A percentile compares a stretch with the other conserved stretches of the same genome.
Evolutionary conservation across 2,113 vertebrate genomes (phyloP).

Genomic region (Nothoprocta perdicaria): DNA sequence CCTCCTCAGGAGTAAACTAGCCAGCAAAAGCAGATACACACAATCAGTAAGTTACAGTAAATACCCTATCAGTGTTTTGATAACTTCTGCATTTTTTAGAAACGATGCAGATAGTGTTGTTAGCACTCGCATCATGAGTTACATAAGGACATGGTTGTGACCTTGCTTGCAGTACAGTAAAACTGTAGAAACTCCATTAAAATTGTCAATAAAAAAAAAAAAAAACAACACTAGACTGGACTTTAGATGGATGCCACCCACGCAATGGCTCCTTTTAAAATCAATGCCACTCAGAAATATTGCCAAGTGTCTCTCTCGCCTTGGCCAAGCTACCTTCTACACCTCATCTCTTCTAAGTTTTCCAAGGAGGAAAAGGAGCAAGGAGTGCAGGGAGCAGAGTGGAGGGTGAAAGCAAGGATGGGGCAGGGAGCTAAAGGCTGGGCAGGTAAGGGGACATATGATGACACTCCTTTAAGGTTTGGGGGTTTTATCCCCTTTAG

Average conservation of each 20-base stretch:
- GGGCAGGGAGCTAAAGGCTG: background rate
- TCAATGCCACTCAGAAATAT: background rate
- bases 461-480: background rate
- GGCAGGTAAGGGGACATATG: background rate
- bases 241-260: background rate
- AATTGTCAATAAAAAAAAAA: background rate
- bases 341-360: background rate
- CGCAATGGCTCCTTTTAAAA: background rate
- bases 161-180: background rate
- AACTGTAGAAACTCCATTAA: background rate
- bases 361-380: background rate
- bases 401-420: background rate
- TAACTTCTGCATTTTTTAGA: background rate
- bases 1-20: slow-evolving; percentile 83
- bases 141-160: background rate
- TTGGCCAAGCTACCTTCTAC: background rate
- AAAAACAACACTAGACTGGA: background rate
- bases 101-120: background rate
- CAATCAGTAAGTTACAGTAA: background rate
- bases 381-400: background rate
- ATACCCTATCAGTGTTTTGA: background rate
- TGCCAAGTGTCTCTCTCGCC: background rate
- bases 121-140: background rate
- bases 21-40: background rate
- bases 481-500: background rate